A percentile compares a stretch with the other conserved stretches of the same genome.
Evolutionary conservation across 2,888 invertebrate genomes (phyloP).

Genomic region (Chydorus sphaericus): DNA sequence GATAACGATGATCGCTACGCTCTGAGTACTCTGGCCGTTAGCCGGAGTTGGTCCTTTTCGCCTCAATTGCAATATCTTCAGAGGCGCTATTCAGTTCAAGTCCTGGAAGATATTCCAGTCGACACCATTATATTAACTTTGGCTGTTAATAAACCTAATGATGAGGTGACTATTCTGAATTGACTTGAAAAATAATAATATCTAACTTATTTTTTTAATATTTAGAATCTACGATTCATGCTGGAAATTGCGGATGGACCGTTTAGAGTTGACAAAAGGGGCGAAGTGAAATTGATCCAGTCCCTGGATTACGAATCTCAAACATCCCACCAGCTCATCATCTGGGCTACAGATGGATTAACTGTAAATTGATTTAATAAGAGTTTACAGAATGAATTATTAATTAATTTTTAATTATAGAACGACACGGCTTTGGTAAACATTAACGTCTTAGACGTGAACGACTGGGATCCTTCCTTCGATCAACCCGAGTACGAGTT

Average conservation of each 20-base stretch:
- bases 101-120: conserved; percentile 59
- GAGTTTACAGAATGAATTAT: background rate
- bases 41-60: conserved; percentile 38
- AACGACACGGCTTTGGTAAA: conserved; percentile 72
- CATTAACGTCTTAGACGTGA: conserved; percentile 67
- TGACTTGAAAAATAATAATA: too few relatives aligned
- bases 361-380: conserved; percentile 37
- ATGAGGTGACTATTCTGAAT: too few relatives aligned
- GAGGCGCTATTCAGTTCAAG: conserved; percentile 49
- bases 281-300: conserved; percentile 59
- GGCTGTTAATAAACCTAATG: conserved; percentile 46
- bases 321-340: conserved; percentile 51
- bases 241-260: conserved; percentile 46
- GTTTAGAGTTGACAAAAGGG: conserved; percentile 61
- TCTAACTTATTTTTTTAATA: too few relatives aligned
- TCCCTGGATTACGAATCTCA: conserved; percentile 63
- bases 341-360: conserved; percentile 63
- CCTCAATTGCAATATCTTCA: conserved; percentile 49
- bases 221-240: conserved; percentile 51
- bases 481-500: conserved; percentile 78
- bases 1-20: conserved; percentile 82
- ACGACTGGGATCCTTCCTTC: conserved; percentile 88
- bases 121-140: conserved; percentile 55
- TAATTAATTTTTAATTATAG: conserved; percentile 31
- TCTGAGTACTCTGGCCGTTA: conserved; percentile 60